Conservation (phyloP, 2,113 vertebrate genomes). For the Petromus typicus region DNA sequence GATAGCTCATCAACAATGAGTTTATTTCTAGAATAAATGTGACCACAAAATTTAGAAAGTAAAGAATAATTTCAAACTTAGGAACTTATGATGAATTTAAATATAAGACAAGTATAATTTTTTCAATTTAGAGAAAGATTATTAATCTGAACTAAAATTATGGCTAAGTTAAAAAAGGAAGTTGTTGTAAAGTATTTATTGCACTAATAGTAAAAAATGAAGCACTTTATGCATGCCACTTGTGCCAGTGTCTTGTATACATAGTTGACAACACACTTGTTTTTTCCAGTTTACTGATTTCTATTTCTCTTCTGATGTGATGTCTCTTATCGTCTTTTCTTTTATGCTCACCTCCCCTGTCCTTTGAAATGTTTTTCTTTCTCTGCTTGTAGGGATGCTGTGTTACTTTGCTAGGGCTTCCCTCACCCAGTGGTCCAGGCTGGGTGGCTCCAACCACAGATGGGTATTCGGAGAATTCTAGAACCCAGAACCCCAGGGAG, state of each 20-base stretch:
- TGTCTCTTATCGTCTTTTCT: background rate
- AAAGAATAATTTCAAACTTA: background rate
- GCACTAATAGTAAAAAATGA: background rate
- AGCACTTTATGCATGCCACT: background rate
- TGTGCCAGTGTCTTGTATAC: background rate
- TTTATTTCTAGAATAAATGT: constrained; percentile 62
- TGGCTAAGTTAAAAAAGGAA: background rate
- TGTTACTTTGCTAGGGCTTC: background rate
- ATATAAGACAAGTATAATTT: background rate
- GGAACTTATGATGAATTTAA: background rate
- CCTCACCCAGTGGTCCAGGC: too few species aligned
- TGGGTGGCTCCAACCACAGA: background rate
- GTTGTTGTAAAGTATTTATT: background rate
- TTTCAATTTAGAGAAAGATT: background rate
- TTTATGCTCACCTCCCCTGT: background rate
- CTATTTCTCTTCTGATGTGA: background rate
- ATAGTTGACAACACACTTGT: background rate
- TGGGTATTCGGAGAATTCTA: background rate
- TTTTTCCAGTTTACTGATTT: background rate
- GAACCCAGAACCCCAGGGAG: background rate
- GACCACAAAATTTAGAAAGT: background rate
- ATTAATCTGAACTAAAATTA: background rate
- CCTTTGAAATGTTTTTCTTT: background rate
- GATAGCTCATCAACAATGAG: constrained; percentile 20
- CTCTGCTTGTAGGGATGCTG: background rate